A percentile compares a stretch with the other conserved stretches of the same genome.
Evolutionary conservation across 1,140 invertebrate genomes (phyloP).

Genomic region (Drosophila lacertosa): DNA sequence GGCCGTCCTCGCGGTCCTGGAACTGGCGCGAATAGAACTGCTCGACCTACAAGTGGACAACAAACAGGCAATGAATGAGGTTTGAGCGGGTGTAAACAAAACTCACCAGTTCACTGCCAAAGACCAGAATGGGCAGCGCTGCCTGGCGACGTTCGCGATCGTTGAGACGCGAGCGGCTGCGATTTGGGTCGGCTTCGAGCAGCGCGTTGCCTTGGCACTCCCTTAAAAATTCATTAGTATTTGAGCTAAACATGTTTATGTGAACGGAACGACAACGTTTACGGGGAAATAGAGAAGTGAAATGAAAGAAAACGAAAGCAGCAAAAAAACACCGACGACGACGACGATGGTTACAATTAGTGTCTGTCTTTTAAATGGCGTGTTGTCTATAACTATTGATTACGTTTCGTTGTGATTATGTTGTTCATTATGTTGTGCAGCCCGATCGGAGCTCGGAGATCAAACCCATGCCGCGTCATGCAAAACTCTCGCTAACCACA

Average conservation of each 20-base stretch:
- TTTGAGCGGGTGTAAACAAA: too few relatives aligned
- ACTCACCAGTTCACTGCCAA: conserved; percentile 93
- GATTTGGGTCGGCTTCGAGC: conserved; percentile 85
- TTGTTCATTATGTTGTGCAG: conserved; percentile 3
- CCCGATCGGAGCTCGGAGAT: too few relatives aligned
- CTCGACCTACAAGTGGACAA: conserved; percentile 88
- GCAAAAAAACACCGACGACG: conserved; percentile 34
- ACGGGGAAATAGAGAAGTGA: conserved; percentile 54
- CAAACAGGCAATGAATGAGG: too few relatives aligned
- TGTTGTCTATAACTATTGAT: conserved; percentile 21
- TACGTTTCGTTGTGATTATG: conserved; percentile 12
- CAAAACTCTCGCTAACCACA: conserved; percentile 22
- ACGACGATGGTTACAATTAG: conserved; percentile 41
- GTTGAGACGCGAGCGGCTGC: conserved; percentile 88
- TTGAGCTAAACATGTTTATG: conserved; percentile 86
- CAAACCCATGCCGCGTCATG: conserved; percentile 36
- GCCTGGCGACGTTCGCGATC: conserved; percentile 96
- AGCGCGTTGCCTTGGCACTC: conserved; percentile 87
- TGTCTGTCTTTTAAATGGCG: conserved; percentile 25
- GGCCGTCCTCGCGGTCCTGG: conserved; percentile 95
- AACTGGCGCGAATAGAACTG: conserved; percentile 97
- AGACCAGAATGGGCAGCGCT: conserved; percentile 94
- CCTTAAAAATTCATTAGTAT: conserved; percentile 91
- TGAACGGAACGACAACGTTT: conserved; percentile 63
- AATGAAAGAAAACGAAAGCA: conserved; percentile 57